Evolutionary conservation across 2,113 vertebrate genomes (phyloP).

Genomic region (Dolichallabes microphthalmus): DNA sequence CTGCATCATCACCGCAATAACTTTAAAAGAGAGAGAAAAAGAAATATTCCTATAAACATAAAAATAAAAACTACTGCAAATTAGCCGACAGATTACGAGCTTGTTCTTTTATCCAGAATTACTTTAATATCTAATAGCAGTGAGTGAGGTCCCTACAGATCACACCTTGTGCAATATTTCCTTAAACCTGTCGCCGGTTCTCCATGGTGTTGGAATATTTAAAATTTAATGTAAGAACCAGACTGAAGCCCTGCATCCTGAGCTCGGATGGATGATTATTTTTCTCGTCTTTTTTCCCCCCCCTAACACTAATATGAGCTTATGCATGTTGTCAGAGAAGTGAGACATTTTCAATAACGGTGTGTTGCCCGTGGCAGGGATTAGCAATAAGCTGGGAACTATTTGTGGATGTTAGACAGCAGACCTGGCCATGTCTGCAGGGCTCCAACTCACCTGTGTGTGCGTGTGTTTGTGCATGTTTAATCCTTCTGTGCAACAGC

Average conservation of each 20-base stretch:
- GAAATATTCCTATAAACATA: not conserved
- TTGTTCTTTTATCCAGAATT: not conserved
- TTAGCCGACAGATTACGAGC: not conserved
- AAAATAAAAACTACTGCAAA: not conserved
- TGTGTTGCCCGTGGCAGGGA: conserved; percentile 67
- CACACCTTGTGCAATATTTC: conserved; percentile 49
- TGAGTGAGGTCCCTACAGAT: not conserved
- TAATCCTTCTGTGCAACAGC: conserved; percentile 39
- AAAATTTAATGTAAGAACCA: conserved; percentile 62
- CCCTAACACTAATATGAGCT: conserved; percentile 60
- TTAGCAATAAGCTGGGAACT: conserved; percentile 67
- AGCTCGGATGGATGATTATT: conserved; percentile 62
- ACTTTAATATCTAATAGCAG: conserved; percentile 4
- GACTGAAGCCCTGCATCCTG: conserved; percentile 12
- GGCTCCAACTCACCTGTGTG: conserved; percentile 43
- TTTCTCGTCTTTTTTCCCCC: conserved; percentile 52
- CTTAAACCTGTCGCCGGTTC: conserved; percentile 64
- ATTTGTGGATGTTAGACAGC: conserved; percentile 69
- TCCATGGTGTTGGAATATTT: conserved; percentile 64
- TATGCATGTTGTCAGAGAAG: conserved; percentile 65
- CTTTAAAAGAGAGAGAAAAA: not conserved
- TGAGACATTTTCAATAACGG: conserved; percentile 74
- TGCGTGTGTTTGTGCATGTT: conserved; percentile 6
- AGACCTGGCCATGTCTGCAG: conserved; percentile 64
- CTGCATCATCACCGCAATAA: not conserved